A percentile compares a stretch with the other conserved stretches of the same genome.
Conservation (phyloP, 2,888 invertebrate genomes). For the Lithophane leautieri region DNA sequence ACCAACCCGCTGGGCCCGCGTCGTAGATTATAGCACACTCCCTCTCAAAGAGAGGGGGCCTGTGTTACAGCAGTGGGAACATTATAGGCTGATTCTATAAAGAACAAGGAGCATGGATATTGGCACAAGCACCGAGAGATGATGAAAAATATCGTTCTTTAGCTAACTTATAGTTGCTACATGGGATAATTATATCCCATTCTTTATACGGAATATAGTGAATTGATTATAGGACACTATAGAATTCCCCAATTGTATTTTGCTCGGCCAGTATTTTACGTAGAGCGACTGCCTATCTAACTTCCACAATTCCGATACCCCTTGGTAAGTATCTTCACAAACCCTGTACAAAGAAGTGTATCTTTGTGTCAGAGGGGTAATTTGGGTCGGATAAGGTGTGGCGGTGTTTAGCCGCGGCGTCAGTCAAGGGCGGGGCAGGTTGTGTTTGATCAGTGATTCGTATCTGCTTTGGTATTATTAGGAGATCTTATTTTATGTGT, state of each 20-base stretch:
- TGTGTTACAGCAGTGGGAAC: too few relatives aligned
- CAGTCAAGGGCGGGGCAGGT: slow-evolving; percentile 25
- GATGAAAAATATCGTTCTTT: background rate
- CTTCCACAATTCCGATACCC: background rate
- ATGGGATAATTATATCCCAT: background rate
- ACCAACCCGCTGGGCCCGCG: too few relatives aligned
- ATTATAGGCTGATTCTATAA: too few relatives aligned
- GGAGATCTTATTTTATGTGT: background rate
- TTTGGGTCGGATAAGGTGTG: slow-evolving; percentile 42
- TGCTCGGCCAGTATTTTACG: background rate
- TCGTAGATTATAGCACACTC: too few relatives aligned
- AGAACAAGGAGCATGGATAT: background rate
- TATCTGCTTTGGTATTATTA: background rate
- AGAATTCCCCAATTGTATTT: background rate
- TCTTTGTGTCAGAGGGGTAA: slow-evolving; percentile 18
- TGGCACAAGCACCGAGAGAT: background rate
- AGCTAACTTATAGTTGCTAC: background rate
- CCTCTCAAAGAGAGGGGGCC: too few relatives aligned
- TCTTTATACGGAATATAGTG: background rate
- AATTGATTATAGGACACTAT: background rate
- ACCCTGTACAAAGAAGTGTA: background rate
- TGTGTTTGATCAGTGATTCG: slow-evolving; percentile 35
- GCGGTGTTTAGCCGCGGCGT: slow-evolving; percentile 22
- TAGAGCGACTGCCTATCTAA: background rate
- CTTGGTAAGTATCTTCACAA: background rate